Evolutionary conservation across 1,140 invertebrate species (phyloP), one percentile per base, ranked within the genome.

Genomic region (Philopotamus ludificatus): DNA sequence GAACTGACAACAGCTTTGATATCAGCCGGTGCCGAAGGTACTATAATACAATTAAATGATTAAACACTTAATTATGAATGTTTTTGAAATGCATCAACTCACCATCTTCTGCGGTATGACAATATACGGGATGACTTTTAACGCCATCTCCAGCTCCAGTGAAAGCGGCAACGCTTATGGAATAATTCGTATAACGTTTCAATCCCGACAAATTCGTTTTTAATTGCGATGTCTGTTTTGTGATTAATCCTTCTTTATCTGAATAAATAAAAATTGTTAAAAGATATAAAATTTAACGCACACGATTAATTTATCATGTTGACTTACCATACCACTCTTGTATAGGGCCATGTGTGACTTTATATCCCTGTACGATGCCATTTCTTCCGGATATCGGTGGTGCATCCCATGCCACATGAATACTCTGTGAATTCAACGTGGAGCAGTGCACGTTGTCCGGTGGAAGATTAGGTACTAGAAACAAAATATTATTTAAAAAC

Each of bases 131-230:
- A 15, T 85, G 81, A 53, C 92, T 93, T 59, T 88, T 82, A 12
- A 91, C 87, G 2, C 95, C 95, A 76, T 95, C 92, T 1, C 95
- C 95, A 47, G 91, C 90, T 47, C 87, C 83, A 1, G 94, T 97
- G 76, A 86, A 94, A 3, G 93, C 94, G 67, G 92, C 81, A 9
- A 95, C 90, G 65, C 90, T 88, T 23, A 97, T 87, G 47, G 91
- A 95, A 76, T 97, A 98, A 81, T 97, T 97, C n/a, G 93, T 94
- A 76, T 88, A 94, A 71, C 93, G 91, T 66, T 86, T 83, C 1
- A 92, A 76, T 3, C 85, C 85, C 2, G 82, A 84, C 21, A 91
- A 76, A 0, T 87, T 85, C 7, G 87, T 85, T 10, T 85, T 85
- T 16, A 88, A 71, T 0, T 85, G 85, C 9, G 84, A 83, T 50